Base-by-base conservation (phyloP, 2,888 invertebrate genomes). In the Drosophila neonasuta region DNA sequence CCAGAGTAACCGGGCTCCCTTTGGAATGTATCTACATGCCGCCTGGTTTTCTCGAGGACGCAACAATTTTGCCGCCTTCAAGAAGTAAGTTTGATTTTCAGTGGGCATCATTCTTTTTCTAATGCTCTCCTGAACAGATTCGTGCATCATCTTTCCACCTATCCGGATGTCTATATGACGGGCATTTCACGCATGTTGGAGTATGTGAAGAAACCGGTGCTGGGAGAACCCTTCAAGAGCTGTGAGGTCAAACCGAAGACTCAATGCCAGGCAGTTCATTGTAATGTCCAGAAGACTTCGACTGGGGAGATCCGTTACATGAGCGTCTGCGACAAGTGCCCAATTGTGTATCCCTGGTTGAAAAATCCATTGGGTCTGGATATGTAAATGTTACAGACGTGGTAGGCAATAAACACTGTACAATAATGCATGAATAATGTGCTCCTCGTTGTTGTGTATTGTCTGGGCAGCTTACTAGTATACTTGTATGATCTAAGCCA, bases 11-110 rank as follows among this genome's bases (percentile, higher is more conserved):
- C 91, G 93, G 0, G 93, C 95, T 5, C 95, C 95, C 0, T 94
- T 94, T 81, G 94, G 94, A 1, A 92, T 94, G 78, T 94, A 92
- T 86, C 89, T 94, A 50, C 95, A 95, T 83, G 93, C 94, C 3
- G 92, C 93, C 5, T 94, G 94, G 93, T 94, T 94, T 77, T 58
- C 92, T 1, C 87, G 86, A 29, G 90, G 92, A 60, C 91, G 91
- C 10, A 91, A 92, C 24, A 88, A 93, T 36, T 89, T 91, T 8
- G 87, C 90, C 0, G 94, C 93, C 1, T 92, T 93, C 36, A 85
- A 88, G 10, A 91, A 92, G 79, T 90, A 59, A 63, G 82, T 73
- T 0, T 10, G 10, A 24, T 6, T 2, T 29, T 7, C 6, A 11
- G 5, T 41, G 17, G 17, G 17, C 17, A 20, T 20, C 0, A 20